Evolutionary conservation across 2,113 vertebrate species (phyloP).

Genomic region (Sigmodon hispidus): DNA sequence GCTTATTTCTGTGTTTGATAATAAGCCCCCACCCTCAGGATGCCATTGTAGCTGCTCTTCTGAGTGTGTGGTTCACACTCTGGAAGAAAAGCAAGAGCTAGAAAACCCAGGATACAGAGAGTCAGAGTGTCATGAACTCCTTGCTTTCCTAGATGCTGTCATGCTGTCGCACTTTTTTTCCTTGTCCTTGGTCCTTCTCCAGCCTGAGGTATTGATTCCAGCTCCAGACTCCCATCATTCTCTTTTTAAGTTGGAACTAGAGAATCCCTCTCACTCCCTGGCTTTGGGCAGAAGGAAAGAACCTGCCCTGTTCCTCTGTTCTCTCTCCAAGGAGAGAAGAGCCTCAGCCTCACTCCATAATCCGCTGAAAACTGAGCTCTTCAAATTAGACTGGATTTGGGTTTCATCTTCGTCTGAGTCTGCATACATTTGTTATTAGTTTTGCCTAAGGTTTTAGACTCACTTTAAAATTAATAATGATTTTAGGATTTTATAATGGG

Average conservation of each 20-base stretch:
- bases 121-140: not conserved
- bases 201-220: rapidly evolving
- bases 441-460: slow-evolving; percentile 73
- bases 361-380: slow-evolving; percentile 17
- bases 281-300: not conserved
- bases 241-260: not conserved
- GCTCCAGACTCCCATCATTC: not conserved
- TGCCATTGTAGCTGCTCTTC: not conserved
- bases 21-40: not conserved
- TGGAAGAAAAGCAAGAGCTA: not conserved
- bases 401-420: slow-evolving; percentile 44
- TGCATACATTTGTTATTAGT: slow-evolving; percentile 66
- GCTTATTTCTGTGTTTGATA: not conserved
- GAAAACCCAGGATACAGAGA: not conserved
- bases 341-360: not conserved
- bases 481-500: slow-evolving; percentile 78
- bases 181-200: not conserved
- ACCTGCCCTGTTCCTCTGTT: not conserved
- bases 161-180: not conserved
- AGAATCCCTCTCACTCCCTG: not conserved
- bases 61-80: not conserved
- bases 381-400: slow-evolving; percentile 73
- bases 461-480: slow-evolving; percentile 80
- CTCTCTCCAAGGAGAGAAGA: not conserved
- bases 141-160: not conserved